Evolutionary conservation across 2,113 vertebrate species (phyloP), one percentile per base, ranked within the genome.

Genomic region (Oceanodroma tethys): DNA sequence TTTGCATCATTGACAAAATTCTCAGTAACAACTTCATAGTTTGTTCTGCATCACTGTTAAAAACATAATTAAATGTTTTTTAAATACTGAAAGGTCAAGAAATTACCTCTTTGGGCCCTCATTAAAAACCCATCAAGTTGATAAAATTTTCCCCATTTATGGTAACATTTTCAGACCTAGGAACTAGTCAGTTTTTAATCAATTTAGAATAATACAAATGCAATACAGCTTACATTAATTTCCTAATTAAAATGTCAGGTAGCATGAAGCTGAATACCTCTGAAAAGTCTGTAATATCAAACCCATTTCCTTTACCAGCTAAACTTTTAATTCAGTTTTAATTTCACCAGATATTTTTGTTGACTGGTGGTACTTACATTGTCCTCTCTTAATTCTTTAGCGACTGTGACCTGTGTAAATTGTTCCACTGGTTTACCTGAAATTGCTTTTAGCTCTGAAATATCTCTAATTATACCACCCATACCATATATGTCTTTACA

Each of bases 221-320:
- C 95, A 91, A 94, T 95, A 80, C 19, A 73, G 20, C 55, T 82
- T 88, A 76, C 78, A 94, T 93, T 80, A 73, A 73, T 92, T 93
- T 90, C 74, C 27, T 90, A 90, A 94, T 96, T 95, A 96, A 96
- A 97, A 83, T 88, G 89, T 91, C 85, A 82, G 74, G 63, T 97
- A 93, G 23, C 17, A 4, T 90, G 89, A 94, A 86, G 50, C 79
- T 50, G 71, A 91, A 82, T 95, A 91, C 71, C 42, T 93, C 55
- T 89, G 53, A 60, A 72, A 96, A 91, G n/a, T 71, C 63, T 91
- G 18, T 91, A 95, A 62, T 73, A 92, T 25, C 71, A 94, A 90
- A 73, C 17, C 43, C 56, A 83, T 88, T 93, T 96, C 87, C 93
- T 96, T 93, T 95, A 63, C 34, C 36, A 90, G 53, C 42, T 67